These are phyloP conservation scores for Cercopithecus hamlyni DNA, from an alignment of 2,797 vertebrate genomes.

Conservation along the genomic window DNA sequence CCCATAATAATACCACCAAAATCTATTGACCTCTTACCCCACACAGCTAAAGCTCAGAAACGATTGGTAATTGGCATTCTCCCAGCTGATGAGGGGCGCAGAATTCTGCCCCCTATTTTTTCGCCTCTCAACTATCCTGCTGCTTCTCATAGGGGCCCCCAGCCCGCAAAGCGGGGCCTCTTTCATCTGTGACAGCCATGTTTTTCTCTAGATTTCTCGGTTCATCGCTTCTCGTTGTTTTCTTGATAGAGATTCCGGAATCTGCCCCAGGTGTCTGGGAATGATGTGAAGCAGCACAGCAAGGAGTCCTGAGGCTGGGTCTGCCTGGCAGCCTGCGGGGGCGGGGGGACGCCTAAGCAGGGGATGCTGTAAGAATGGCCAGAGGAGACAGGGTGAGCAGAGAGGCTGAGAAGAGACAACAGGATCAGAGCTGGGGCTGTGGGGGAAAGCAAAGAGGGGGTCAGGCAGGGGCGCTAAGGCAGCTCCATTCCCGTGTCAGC, in stretches of 20 bases:
- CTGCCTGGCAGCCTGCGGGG: not conserved
- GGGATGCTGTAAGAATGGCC: not conserved
- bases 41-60: not conserved
- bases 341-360: fast-evolving
- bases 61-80: not conserved
- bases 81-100: not conserved
- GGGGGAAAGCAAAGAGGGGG: not conserved
- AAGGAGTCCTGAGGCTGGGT: not conserved
- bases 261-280: not conserved
- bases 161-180: not conserved
- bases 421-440: not conserved
- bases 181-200: not conserved
- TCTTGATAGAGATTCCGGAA: not conserved
- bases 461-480: not conserved
- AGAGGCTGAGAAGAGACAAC: not conserved
- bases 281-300: not conserved
- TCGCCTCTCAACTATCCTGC: not conserved
- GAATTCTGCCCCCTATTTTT: not conserved
- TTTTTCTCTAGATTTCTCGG: not conserved
- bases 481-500: not conserved
- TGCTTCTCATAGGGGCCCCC: not conserved
- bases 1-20: not conserved
- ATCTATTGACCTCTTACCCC: not conserved
- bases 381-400: not conserved
- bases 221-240: not conserved